These are phyloP conservation scores for Climacteris rufus DNA, from an alignment of 2,113 vertebrate species.

Conservation along the genomic window DNA sequence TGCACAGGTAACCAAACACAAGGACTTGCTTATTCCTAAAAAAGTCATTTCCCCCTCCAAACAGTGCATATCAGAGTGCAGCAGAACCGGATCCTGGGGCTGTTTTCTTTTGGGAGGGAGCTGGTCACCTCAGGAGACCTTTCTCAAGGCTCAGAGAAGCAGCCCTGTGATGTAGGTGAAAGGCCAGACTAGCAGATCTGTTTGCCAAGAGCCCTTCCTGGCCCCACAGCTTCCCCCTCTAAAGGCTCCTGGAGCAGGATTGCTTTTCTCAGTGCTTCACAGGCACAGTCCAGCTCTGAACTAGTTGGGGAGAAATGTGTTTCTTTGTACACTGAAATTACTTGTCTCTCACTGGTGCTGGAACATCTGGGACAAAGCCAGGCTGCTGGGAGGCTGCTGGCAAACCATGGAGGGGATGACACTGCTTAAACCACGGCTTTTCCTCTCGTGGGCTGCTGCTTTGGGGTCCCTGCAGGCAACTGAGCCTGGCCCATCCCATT, in stretches of 20 bases:
- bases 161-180: slow-evolving; percentile 28
- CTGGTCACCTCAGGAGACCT: background rate
- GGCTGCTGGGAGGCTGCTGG: background rate
- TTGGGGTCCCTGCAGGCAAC: background rate
- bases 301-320: fast-evolving
- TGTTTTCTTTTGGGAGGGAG: background rate
- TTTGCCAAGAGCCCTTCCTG: background rate
- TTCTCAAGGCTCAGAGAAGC: background rate
- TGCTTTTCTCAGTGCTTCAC: fast-evolving
- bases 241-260: fast-evolving
- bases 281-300: background rate
- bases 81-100: background rate
- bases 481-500: fast-evolving
- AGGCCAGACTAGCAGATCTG: background rate
- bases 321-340: fast-evolving
- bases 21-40: background rate
- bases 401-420: background rate
- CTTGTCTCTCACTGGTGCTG: fast-evolving
- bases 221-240: background rate
- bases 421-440: background rate
- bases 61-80: fast-evolving
- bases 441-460: background rate
- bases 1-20: background rate
- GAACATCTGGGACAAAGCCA: background rate
- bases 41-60: background rate